Evolutionary conservation across 2,113 vertebrate genomes (phyloP).

Genomic region (Rhabdornis inornatus): DNA sequence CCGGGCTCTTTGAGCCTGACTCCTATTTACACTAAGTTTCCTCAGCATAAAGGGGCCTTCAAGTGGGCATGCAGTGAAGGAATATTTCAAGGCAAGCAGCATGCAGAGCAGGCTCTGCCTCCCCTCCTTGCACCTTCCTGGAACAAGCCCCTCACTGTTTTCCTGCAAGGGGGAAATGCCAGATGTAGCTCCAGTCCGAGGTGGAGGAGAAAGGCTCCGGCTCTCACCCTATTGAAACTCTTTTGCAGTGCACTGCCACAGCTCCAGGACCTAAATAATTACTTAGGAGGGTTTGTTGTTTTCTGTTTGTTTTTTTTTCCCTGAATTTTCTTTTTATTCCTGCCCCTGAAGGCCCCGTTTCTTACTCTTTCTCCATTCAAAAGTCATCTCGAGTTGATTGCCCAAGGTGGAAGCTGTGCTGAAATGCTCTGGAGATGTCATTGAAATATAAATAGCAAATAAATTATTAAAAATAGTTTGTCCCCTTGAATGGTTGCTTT

Average conservation of each 20-base stretch:
- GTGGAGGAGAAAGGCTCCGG: conserved; percentile 7
- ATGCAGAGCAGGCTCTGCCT: conserved; percentile 20
- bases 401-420: background rate
- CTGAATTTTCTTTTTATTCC: background rate
- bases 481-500: background rate
- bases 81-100: conserved; percentile 56
- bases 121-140: conserved; percentile 52
- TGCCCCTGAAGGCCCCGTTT: background rate
- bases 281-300: background rate
- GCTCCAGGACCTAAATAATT: background rate
- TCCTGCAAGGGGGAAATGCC: conserved; percentile 20
- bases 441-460: conserved; percentile 11
- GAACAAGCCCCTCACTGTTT: conserved; percentile 63
- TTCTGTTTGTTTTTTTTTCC: background rate
- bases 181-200: conserved; percentile 41
- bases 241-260: background rate
- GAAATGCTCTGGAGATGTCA: background rate
- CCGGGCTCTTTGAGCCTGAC: conserved; percentile 4
- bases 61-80: conserved; percentile 59
- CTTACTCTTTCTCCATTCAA: background rate
- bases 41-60: conserved; percentile 58
- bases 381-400: rapidly evolving
- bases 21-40: conserved; percentile 44
- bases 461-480: background rate
- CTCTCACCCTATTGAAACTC: background rate